Base-by-base conservation (phyloP, 2,888 invertebrate genomes). In the Platynereis dumerilii region DNA sequence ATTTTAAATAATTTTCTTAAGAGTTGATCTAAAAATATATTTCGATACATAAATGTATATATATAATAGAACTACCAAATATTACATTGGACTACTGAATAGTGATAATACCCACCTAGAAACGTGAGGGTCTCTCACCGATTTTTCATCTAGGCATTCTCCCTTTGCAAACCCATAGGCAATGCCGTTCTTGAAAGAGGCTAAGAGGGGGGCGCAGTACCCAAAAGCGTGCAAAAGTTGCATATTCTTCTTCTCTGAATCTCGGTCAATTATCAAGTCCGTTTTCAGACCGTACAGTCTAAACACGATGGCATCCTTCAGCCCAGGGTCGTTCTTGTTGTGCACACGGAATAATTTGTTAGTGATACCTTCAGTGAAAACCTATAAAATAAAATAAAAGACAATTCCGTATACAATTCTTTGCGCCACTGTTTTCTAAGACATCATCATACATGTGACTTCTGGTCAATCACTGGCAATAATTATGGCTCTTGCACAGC, bases 241-340 rank as follows among this genome's bases (percentile, higher is more conserved):
- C 73, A 80, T 79, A 52, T 75, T 77, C 5, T 64, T 63, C 34
- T 74, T 67, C 66, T 96, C 96, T 59, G 91, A 90, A 80, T 91
- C 89, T 70, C 96, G 88, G 73, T 97, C 93, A 79, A 97, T 95
- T 69, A 97, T 88, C 73, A 93, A 86, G 84, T 96, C 96, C 1
- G 96, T 96, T 85, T 94, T 94, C 76, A 91, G 89, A 29, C 97
- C 97, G 87, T 96, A 96, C 69, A 97, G 89, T 75, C 96, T 88
- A 27, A 97, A 89, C 62, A 97, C 87, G 1, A 96, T 88, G 78
- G 92, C 90, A 77, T 92, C 90, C 71, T 86, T 82, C n/a, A 63
- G 45, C 7, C 72, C 61, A 2, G 65, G 34, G 66, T 87, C 84
- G 44, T 83, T 85, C 53, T 82, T 84, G 70, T 86, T 82, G 80